Percentiles rank a stretch among this genome's conserved stretches.
These are phyloP conservation scores for Balaeniceps rex DNA, from an alignment of 2,113 vertebrate species.

Conservation along the genomic window DNA sequence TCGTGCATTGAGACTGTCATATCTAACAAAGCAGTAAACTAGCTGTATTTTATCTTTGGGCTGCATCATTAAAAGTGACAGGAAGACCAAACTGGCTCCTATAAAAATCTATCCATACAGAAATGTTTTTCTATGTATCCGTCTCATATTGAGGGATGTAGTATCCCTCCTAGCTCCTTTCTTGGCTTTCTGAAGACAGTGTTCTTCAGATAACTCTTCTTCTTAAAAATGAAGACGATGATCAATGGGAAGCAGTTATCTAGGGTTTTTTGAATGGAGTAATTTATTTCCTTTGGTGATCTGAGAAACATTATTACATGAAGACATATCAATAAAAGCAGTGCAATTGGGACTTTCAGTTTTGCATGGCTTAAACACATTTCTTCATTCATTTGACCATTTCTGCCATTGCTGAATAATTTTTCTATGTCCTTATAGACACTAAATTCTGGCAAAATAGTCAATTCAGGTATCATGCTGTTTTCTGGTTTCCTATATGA, in stretches of 20 bases:
- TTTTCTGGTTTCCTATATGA: neutral
- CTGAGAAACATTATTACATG: neutral
- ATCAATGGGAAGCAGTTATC: neutral
- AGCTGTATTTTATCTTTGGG: neutral
- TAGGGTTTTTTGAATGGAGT: neutral
- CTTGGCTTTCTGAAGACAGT: neutral
- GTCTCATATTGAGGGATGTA: fast-evolving
- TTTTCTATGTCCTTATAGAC: neutral
- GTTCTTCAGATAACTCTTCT: neutral
- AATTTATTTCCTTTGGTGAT: neutral
- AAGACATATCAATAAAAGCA: neutral
- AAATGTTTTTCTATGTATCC: neutral
- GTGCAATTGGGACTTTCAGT: neutral
- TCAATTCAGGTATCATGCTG: neutral
- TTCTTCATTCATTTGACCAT: neutral
- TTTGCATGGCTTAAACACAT: neutral
- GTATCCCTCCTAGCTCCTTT: neutral
- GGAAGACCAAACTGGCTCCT: neutral
- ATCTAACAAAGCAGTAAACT: neutral
- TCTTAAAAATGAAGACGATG: neutral
- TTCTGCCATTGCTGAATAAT: neutral
- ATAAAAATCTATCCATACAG: neutral
- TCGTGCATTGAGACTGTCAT: neutral
- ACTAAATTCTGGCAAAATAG: neutral
- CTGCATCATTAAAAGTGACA: neutral